Evolutionary conservation across 2,113 vertebrate species (phyloP), one percentile per base, ranked within the genome.

Genomic region (Elephas maximus): DNA sequence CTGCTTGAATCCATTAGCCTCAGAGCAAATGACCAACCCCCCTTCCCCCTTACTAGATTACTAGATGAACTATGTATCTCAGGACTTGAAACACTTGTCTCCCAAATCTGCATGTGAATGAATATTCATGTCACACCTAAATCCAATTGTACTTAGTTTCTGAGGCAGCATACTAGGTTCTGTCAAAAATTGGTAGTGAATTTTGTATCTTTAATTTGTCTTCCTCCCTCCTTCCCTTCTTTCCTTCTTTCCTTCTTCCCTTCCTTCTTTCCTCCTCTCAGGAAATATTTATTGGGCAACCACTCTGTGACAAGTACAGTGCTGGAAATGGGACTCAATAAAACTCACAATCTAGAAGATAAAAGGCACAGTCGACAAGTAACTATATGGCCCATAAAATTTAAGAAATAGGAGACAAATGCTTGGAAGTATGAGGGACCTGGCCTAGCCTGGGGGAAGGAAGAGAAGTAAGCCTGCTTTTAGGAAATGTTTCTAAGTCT

Each of bases 391-490:
- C 28, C 53, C 60, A 21, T 0, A 2, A 67, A 74, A 41, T 2
- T 28, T 53, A 30, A 78, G 37, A 88, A 37, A 45, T 4, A 53
- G 8, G 24, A 74, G n/a, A 44, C 44, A 21, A n/a, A 26, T 24
- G 9, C 7, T 20, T 41, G 23, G 37, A 71, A 80, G 45, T 8
- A 1, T 12, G 20, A 69, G 45, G 4, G 4, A 30, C 6, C 21
- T 86, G 53, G 45, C 8, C 57, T 62, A 4, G 10, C 0, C 7
- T 3, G 30, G 30, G 21, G 1, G 11, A 0, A 10, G 24, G 21
- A 5, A 1, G 3, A 6, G 11, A 0, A 3, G 51, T 26, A n/a
- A 4, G 3, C 24, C 23, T 28, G 20, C 51, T 44, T 44, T 17
- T 7, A 45, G n/a, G 17, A 60, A 78, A 91, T 5, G 17, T 6